phyloP scores from a whole-genome alignment of 1,140 invertebrate species.

The Sycophila sp. region DNA sequence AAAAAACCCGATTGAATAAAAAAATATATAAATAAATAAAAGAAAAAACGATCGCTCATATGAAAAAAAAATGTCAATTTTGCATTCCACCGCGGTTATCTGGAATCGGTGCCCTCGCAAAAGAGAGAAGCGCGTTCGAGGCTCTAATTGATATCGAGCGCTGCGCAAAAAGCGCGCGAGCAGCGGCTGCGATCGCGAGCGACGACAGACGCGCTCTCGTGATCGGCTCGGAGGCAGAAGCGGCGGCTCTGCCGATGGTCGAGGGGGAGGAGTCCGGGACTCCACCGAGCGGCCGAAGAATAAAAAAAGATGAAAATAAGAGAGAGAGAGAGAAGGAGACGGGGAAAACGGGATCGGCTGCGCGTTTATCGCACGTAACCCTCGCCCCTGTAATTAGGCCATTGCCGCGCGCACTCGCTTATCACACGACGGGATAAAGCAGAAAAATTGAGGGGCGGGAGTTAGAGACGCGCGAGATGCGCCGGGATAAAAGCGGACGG shows the following conservation, averaged over 20 bases:
- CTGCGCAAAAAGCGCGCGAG: background rate
- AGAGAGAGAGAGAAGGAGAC: no score
- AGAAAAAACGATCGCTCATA: background rate
- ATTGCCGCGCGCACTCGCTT: background rate
- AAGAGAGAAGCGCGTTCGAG: background rate
- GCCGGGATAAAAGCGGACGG: background rate
- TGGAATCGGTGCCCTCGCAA: no score
- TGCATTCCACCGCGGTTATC: background rate
- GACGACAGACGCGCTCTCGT: background rate
- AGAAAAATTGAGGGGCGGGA: no score
- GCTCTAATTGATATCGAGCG: background rate
- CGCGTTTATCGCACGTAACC: background rate
- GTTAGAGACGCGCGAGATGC: background rate
- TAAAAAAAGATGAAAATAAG: no score
- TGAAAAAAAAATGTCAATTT: no score
- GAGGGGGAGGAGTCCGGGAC: no score
- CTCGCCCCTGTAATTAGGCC: background rate
- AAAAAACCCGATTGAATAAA: no score
- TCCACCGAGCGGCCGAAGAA: no score
- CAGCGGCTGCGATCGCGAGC: background rate
- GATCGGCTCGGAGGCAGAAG: background rate
- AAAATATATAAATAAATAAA: no score
- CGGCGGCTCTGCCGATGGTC: no score
- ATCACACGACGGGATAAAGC: background rate
- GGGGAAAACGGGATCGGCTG: no score